phyloP scores from a whole-genome alignment of 2,797 vertebrate species.

The Phoeniculus purpureus region DNA sequence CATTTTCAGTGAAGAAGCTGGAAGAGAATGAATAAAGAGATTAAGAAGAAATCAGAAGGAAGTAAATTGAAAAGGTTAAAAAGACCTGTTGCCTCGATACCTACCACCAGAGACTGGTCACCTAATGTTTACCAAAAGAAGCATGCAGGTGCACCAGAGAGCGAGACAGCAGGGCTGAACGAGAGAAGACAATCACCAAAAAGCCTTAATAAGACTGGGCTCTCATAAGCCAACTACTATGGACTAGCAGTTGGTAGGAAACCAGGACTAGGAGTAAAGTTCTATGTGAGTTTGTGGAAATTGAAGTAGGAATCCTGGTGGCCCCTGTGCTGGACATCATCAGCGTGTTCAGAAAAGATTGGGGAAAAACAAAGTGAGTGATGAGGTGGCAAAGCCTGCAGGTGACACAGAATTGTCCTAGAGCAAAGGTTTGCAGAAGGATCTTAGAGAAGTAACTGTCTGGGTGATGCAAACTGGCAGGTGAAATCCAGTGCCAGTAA shows the following conservation, averaged over 20 bases:
- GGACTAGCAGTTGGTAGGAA: not conserved
- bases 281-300: not conserved
- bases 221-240: not conserved
- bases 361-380: not conserved
- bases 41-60: not conserved
- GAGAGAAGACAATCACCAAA: not conserved
- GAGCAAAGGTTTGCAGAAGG: not conserved
- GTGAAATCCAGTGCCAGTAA: not conserved
- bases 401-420: not conserved
- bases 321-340: not conserved
- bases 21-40: not conserved
- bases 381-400: not conserved
- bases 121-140: not conserved
- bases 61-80: not conserved
- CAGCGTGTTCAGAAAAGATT: not conserved
- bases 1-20: not conserved
- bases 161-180: not conserved
- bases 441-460: not conserved
- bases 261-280: not conserved
- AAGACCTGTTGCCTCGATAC: not conserved
- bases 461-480: not conserved
- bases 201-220: not conserved
- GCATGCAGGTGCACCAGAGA: not conserved
- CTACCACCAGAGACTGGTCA: not conserved
- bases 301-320: not conserved